Evolutionary conservation across 2,797 vertebrate genomes (phyloP).

Genomic region (Siniperca scherzeri): DNA sequence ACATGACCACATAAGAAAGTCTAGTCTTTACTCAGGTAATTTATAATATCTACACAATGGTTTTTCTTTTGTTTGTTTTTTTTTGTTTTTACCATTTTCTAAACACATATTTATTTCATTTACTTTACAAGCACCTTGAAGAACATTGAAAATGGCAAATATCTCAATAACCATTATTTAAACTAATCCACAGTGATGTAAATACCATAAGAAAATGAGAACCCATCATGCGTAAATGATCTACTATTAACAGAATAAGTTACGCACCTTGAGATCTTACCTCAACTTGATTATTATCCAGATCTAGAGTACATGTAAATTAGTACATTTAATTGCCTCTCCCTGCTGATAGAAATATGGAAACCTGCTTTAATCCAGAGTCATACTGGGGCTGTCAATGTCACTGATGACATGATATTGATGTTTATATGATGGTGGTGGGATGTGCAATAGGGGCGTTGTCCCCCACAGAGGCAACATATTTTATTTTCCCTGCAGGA

Average conservation of each 20-base stretch:
- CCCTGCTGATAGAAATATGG: constrained; percentile 30
- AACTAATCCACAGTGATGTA: background rate
- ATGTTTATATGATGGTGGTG: constrained; percentile 30
- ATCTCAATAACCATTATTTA: background rate
- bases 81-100: too few species aligned
- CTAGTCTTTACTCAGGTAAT: background rate
- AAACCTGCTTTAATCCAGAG: constrained; percentile 31
- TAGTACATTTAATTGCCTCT: background rate
- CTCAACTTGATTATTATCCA: constrained; percentile 28
- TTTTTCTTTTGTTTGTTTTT: background rate
- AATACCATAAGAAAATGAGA: background rate
- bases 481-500: constrained; percentile 38
- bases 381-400: constrained; percentile 22
- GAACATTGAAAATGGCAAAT: background rate
- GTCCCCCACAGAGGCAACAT: constrained; percentile 6
- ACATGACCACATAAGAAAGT: background rate
- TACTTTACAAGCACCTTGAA: background rate
- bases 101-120: background rate
- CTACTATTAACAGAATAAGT: background rate
- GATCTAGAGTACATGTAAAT: constrained; percentile 22
- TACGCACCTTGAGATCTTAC: constrained; percentile 9
- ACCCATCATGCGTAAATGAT: background rate
- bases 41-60: background rate
- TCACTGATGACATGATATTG: constrained; percentile 13
- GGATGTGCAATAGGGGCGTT: background rate